phyloP scores from a whole-genome alignment of 2,888 invertebrate species.

The Cheilosia vernalis region DNA sequence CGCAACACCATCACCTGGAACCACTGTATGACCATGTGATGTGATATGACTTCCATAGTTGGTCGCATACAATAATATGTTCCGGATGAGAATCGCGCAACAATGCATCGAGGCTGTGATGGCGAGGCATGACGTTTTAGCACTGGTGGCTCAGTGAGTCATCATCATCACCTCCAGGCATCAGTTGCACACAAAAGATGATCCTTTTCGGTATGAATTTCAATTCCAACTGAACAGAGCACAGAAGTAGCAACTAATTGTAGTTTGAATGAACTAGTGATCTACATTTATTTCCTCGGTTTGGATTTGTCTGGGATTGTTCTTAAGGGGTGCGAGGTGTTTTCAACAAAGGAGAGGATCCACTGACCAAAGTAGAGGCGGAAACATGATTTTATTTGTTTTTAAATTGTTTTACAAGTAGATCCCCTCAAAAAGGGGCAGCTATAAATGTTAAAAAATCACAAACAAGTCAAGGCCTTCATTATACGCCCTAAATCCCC shows the following conservation, averaged over 20 bases:
- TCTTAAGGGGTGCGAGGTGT: neutral
- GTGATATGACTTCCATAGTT: constrained; percentile 58
- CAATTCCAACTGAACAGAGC: constrained; percentile 13
- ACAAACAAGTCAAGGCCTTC: no score
- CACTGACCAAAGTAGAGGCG: no score
- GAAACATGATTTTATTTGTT: no score
- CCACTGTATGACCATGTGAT: constrained; percentile 45
- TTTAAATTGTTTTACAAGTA: no score
- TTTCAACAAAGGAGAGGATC: neutral
- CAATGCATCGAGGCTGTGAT: constrained; percentile 44
- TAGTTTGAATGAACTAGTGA: constrained; percentile 32
- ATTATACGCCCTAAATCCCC: no score
- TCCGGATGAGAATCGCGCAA: constrained; percentile 51
- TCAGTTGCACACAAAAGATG: constrained; percentile 62
- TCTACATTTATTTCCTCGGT: constrained; percentile 34
- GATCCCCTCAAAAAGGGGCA: no score
- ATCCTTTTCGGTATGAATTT: constrained; percentile 46
- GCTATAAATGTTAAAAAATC: no score
- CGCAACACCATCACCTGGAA: constrained; percentile 68
- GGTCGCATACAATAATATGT: constrained; percentile 28
- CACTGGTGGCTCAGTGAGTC: constrained; percentile 49
- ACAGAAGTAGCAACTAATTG: constrained; percentile 25
- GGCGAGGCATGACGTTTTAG: constrained; percentile 26
- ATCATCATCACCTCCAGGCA: constrained; percentile 47
- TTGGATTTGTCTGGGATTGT: neutral